Base-by-base conservation (phyloP, 1,140 invertebrate species). In the honey bee (Apis mellifera) region DNA sequence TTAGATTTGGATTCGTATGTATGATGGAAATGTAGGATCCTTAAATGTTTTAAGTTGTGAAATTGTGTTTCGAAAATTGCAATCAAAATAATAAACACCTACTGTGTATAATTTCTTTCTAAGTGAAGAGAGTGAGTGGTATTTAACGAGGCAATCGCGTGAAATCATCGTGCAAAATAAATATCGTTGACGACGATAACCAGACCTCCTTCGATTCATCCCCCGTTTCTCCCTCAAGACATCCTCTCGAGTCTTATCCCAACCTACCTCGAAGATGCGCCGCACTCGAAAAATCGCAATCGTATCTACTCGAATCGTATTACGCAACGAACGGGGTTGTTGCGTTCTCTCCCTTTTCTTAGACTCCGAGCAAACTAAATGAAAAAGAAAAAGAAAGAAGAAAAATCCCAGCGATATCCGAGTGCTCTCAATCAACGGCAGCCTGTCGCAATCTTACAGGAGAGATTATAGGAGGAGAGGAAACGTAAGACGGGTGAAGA, bases 381-480 rank as follows among this genome's bases (percentile, higher is more conserved):
- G 48, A 9, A 17, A n/a, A 11, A 42, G 2, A 17, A 11, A 42
- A 21, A 15, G 23, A 4, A 32, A 15, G 13, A 26, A 26, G 12
- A 26, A 48, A 19, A 64, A 26, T 64, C 19, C 17, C 17, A 66
- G 1, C 64, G 48, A 52, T 42, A 42, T 23, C 52, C 19, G 19
- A 64, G 70, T 48, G 52, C 71, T 57, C 62, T 81, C 78, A 66
- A 81, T 81, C 78, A 75, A 70, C 60, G 42, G 23, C 50, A n/a
- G 26, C n/a, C 23, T 60, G 66, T 55, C 52, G 78, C 70, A 66
- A 80, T 80, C 70, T 73, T 52, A 32, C 32, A 32, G 60, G n/a
- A 54, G n/a, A 54, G 78, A 65, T 75, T 59, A 81, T 26, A 48
- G 42, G 42, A 21, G 42, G 23, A 32, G 17, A 52, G 71, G 68